Conservation (phyloP, 2,797 vertebrate genomes). For the Typhlichthys subterraneus region DNA sequence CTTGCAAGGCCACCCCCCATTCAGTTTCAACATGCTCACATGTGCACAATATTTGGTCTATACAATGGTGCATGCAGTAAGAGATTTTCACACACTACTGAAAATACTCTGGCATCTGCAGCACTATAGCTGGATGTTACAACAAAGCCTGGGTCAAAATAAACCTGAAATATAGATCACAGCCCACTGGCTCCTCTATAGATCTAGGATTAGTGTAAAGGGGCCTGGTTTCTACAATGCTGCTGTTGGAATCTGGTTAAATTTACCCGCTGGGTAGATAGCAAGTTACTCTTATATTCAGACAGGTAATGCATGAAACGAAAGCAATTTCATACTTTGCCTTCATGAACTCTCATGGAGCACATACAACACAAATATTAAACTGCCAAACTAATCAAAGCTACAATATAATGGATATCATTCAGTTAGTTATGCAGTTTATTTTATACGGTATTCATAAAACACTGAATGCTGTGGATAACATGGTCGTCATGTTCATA, state of each 20-base stretch:
- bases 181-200: slow-evolving; percentile 36
- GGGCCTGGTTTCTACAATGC: slow-evolving; percentile 37
- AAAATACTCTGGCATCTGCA: slow-evolving; percentile 62
- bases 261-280: slow-evolving; percentile 42
- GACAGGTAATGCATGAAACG: not conserved
- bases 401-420: no score
- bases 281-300: slow-evolving; percentile 12
- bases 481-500: no score
- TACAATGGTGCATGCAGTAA: slow-evolving; percentile 21
- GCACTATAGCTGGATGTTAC: slow-evolving; percentile 26
- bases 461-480: no score
- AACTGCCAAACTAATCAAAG: no score
- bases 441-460: no score
- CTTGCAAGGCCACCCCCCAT: not conserved
- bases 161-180: slow-evolving; percentile 37
- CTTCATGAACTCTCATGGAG: no score
- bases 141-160: slow-evolving; percentile 66
- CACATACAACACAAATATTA: no score
- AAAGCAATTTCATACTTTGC: no score
- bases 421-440: no score
- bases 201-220: slow-evolving; percentile 49
- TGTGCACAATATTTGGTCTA: slow-evolving; percentile 21
- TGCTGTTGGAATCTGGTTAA: slow-evolving; percentile 40
- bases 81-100: slow-evolving; percentile 62
- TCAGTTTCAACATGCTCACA: slow-evolving; percentile 30